Evolutionary conservation across 2,888 invertebrate genomes (phyloP), one percentile per base, ranked within the genome.

Genomic region (Hydraecia micacea): DNA sequence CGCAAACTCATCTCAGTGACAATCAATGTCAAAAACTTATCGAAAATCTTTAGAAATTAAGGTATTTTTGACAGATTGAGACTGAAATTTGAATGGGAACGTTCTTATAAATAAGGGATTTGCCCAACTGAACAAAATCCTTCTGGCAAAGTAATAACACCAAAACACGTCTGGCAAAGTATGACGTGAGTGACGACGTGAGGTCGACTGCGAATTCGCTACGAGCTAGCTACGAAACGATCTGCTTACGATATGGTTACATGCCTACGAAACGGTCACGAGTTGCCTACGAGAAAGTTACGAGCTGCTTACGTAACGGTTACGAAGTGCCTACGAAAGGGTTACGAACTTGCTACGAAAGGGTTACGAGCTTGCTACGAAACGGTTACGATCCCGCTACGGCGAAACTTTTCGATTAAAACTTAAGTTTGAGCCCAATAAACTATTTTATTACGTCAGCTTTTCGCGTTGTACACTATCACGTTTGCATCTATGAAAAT

Each of bases 401-500:
- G 74, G 42, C n/a, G 1, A 68, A 73, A 73, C 28, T 63, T 49
- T 49, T 39, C 13, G 18, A 39, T 46, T 36, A 32, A 75, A 49
- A 70, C 21, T 32, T 42, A 52, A 52, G 21, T 25, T 21, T 18
- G 3, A 28, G 11, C 2, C 28, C 5, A 11, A 28, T 39, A 32
- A 70, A 66, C 25, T 39, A 62, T 67, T 49, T 62, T 39, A 11
- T 15, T 42, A 70, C 8, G 21, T 42, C 46, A 28, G 36, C 25
- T 72, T 65, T 69, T 49, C 18, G 7, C 36, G 11, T 55, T 55
- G 13, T 18, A 21, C 36, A 60, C 18, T 67, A 80, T 55, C 25
- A 1, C 1, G 36, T 73, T 71, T 75, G 58, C n/a, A 75, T 58
- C 25, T 70, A 65, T 62, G 9, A 71, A 67, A 68, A 74, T 71